Percentiles rank a stretch among this genome's conserved stretches.
Evolutionary conservation across 1,140 invertebrate species (phyloP).

Genomic region (Bombus waltoni): DNA sequence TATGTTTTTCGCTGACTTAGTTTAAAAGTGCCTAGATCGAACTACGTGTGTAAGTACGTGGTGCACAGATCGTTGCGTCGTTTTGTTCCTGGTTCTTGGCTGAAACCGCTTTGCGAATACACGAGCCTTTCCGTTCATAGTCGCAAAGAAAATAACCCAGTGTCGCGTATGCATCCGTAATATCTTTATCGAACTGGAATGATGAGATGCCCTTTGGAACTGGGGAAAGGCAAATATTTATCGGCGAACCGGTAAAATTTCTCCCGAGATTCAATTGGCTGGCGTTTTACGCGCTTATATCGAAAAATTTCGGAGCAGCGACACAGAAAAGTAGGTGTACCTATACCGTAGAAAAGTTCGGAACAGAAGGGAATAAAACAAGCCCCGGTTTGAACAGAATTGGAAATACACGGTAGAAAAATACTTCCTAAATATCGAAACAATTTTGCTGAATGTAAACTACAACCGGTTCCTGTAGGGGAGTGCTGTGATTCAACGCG

Average conservation of each 20-base stretch:
- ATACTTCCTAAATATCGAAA: constrained; percentile 22
- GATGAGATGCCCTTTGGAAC: not conserved
- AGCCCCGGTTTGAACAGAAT: not conserved
- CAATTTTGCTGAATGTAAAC: constrained; percentile 28
- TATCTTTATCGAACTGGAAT: constrained; percentile 15
- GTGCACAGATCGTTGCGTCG: not conserved
- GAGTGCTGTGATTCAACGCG: constrained; percentile 20
- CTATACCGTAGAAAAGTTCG: not conserved
- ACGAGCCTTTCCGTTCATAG: constrained; percentile 26
- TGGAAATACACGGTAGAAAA: not conserved
- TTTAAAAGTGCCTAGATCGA: not conserved
- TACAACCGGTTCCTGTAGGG: constrained; percentile 26
- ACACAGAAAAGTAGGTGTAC: not conserved
- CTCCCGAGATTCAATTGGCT: not conserved
- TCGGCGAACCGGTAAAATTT: not conserved
- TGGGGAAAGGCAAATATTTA: not conserved
- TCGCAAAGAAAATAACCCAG: constrained; percentile 51
- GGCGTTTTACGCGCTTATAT: not conserved
- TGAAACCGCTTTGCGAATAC: constrained; percentile 6
- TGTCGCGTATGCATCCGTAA: constrained; percentile 22
- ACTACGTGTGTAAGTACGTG: not conserved
- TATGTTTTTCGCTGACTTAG: constrained; percentile 12
- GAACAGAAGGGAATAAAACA: not conserved
- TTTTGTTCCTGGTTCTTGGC: not conserved
- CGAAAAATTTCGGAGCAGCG: not conserved